Percentiles rank a stretch among this genome's conserved stretches.
phyloP scores from a whole-genome alignment of 2,797 vertebrate genomes.

The Peromyscus nudipes region DNA sequence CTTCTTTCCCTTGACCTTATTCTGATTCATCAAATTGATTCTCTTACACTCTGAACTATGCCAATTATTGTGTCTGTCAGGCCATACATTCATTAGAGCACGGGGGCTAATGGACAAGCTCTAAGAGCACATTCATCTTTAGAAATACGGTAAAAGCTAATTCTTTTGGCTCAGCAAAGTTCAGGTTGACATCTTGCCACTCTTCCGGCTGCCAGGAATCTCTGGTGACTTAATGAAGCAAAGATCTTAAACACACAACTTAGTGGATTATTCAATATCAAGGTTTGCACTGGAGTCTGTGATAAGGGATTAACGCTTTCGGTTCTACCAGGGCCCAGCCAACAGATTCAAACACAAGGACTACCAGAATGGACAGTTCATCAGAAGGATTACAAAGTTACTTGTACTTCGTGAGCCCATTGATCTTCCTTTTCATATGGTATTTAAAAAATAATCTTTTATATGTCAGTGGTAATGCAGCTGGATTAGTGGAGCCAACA shows the following conservation, averaged over 20 bases:
- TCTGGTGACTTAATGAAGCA: slow-evolving; percentile 86
- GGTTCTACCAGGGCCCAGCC: slow-evolving; percentile 74
- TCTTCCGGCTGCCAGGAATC: slow-evolving; percentile 83
- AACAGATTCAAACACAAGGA: slow-evolving; percentile 76
- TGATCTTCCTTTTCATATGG: slow-evolving; percentile 92
- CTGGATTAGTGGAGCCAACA: slow-evolving; percentile 83
- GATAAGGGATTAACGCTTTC: slow-evolving; percentile 87
- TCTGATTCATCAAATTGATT: slow-evolving; percentile 83
- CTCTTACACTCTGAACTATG: slow-evolving; percentile 82
- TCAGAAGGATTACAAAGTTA: slow-evolving; percentile 89
- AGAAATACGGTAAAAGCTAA: slow-evolving; percentile 84
- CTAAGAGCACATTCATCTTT: slow-evolving; percentile 84
- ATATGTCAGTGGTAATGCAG: slow-evolving; percentile 79
- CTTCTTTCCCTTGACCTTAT: slow-evolving; percentile 82
- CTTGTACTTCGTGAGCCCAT: slow-evolving; percentile 89
- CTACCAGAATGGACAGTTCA: slow-evolving; percentile 72
- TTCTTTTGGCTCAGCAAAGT: slow-evolving; percentile 84
- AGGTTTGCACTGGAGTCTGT: slow-evolving; percentile 80
- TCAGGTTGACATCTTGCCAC: slow-evolving; percentile 85
- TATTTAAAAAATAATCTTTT: slow-evolving; percentile 93
- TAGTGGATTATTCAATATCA: slow-evolving; percentile 84
- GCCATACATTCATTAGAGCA: slow-evolving; percentile 78
- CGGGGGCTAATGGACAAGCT: slow-evolving; percentile 80
- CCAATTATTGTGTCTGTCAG: slow-evolving; percentile 84
- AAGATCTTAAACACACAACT: slow-evolving; percentile 83